These are phyloP conservation scores for Arctopsyche grandis DNA, from an alignment of 1,140 invertebrate genomes.

Conservation along the genomic window DNA sequence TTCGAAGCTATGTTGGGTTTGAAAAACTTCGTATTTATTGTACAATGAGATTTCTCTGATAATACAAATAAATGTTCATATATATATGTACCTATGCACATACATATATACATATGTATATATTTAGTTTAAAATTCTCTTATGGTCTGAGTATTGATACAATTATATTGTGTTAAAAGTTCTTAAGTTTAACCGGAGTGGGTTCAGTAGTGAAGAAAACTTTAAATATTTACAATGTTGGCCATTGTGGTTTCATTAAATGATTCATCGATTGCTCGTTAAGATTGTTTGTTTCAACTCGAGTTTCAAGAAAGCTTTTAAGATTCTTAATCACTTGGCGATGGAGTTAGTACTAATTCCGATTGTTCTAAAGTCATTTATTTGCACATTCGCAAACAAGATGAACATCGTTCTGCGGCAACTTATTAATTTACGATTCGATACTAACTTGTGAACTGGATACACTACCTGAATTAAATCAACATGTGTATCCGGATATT, in stretches of 20 bases:
- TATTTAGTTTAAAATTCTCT: no score
- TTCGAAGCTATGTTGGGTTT: background rate
- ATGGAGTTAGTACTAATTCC: constrained; percentile 19
- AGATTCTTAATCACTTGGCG: constrained; percentile 27
- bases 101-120: no score
- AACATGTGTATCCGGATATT: no score
- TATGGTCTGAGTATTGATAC: no score
- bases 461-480: no score
- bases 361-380: constrained; percentile 9
- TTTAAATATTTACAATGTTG: constrained; percentile 19
- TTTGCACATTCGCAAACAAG: constrained; percentile 7
- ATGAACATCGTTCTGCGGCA: background rate
- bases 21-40: no score
- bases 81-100: no score
- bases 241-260: background rate
- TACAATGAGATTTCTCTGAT: no score
- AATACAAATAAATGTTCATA: no score
- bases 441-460: no score
- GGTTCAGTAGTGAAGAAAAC: background rate
- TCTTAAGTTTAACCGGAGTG: no score
- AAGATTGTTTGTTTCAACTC: constrained; percentile 6
- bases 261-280: constrained; percentile 25
- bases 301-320: constrained; percentile 14
- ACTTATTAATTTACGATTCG: constrained; percentile 22
- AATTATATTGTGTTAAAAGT: no score